Evolutionary conservation across 2,888 invertebrate genomes (phyloP).

Genomic region (Ischnura elegans): DNA sequence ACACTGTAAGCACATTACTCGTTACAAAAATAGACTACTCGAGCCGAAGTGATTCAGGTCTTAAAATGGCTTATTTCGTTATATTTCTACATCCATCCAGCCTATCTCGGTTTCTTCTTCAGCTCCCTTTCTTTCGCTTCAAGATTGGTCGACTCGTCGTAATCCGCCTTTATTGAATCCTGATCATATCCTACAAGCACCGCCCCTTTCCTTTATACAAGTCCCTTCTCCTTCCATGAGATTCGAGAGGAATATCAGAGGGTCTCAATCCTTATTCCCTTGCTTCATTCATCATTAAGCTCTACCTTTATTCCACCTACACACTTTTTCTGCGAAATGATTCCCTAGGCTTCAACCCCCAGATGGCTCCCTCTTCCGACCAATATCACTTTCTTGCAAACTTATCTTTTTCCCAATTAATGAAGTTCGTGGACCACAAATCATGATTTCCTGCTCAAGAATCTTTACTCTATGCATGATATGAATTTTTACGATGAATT

Average conservation of each 20-base stretch:
- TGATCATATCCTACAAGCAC: background rate
- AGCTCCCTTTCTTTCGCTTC: background rate
- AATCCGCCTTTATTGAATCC: background rate
- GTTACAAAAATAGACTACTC: no score
- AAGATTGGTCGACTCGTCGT: background rate
- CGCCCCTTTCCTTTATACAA: background rate
- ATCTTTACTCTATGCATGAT: no score
- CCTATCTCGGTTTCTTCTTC: no score
- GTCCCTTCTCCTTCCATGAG: background rate
- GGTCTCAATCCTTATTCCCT: background rate
- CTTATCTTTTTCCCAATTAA: background rate
- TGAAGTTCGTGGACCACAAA: no score
- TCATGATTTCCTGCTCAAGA: no score
- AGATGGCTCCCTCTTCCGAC: background rate
- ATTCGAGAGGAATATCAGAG: background rate
- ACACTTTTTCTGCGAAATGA: background rate
- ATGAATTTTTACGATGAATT: no score
- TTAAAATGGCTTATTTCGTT: no score
- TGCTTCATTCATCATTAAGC: background rate
- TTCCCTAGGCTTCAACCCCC: background rate
- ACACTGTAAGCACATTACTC: no score
- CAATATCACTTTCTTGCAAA: background rate
- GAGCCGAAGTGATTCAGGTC: no score
- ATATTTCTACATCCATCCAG: no score
- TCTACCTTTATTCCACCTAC: background rate